phyloP scores from a whole-genome alignment of 2,888 invertebrate genomes.

The Coelinius sp. region DNA sequence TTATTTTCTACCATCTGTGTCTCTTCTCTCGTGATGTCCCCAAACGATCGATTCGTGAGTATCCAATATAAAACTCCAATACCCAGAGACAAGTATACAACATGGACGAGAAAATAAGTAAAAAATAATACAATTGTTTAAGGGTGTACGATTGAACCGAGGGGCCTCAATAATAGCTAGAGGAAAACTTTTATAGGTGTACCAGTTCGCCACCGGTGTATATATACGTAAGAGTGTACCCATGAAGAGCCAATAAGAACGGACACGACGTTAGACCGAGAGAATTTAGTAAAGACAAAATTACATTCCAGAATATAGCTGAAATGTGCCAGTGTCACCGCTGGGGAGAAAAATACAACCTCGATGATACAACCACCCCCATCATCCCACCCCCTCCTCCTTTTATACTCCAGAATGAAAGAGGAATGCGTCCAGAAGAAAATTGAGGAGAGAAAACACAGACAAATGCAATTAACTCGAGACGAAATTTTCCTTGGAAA shows the following conservation, averaged over 20 bases:
- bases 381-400: not conserved
- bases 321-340: conserved; percentile 46
- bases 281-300: conserved; percentile 66
- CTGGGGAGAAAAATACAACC: too few species aligned
- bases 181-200: conserved; percentile 64
- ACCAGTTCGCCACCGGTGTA: conserved; percentile 55
- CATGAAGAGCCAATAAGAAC: conserved; percentile 60
- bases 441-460: conserved; percentile 43
- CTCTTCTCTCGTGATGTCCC: conserved; percentile 26
- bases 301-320: conserved; percentile 66
- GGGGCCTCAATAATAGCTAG: conserved; percentile 60
- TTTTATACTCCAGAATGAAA: conserved; percentile 15
- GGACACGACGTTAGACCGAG: conserved; percentile 43
- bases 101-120: not conserved
- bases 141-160: not conserved
- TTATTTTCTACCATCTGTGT: conserved; percentile 25
- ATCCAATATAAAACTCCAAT: conserved; percentile 13
- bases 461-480: conserved; percentile 53
- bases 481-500: conserved; percentile 24
- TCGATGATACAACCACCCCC: conserved; percentile 14
- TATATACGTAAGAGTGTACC: conserved; percentile 27
- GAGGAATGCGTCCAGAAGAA: conserved; percentile 58
- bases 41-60: conserved; percentile 31
- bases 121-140: not conserved
- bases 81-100: not conserved